Base-by-base conservation (phyloP, 2,797 vertebrate species). In the Onychomys torridus region DNA sequence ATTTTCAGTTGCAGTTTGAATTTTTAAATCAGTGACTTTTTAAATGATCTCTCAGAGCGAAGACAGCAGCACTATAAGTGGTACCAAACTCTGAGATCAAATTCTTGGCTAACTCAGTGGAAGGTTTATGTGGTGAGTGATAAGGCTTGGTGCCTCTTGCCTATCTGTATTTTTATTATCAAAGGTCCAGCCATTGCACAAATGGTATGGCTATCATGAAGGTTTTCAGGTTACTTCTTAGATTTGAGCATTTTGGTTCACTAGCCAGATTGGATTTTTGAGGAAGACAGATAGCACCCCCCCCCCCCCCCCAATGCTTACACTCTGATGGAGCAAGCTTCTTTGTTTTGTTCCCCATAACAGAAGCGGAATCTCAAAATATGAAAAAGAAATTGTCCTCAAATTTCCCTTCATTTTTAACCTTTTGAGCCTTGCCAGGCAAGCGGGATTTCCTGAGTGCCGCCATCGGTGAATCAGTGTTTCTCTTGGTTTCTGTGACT, bases 221-320 rank as follows among this genome's bases (percentile, higher is more conserved):
- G 46, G 65, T 94, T 93, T 97, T 91, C 52, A 71, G 37, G 76
- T 67, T 77, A 84, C 34, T 17, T 52, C 23, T 89, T 65, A 89
- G 61, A 61, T 89, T 91, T 79, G 78, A 93, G n/a, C 23, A 67
- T 94, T 91, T 86, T 91, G 86, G 40, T 89, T 95, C 46, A 81
- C 21, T 88, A 82, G 89, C 25, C 13, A 67, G 78, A 81, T 76
- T 63, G 37, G 59, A 81, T 21, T 79, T 78, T 79, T 11, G 85
- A 77, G 67, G 79, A 86, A 92, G 21, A 71, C 43, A 87, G 55
- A 52, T 37, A 59, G 55, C 23, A 46, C 8, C 19, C 25, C 85
- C 27, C 40, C 11, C 4, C n/a, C 23, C 1, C 37, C 67, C 37
- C 29, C 4, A 34, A 67, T 75, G 32, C 79, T 85, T 73, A 67